Evolutionary conservation across 2,888 invertebrate genomes (phyloP), one percentile per base, ranked within the genome.

Genomic region (Pseudanteris insignis): DNA sequence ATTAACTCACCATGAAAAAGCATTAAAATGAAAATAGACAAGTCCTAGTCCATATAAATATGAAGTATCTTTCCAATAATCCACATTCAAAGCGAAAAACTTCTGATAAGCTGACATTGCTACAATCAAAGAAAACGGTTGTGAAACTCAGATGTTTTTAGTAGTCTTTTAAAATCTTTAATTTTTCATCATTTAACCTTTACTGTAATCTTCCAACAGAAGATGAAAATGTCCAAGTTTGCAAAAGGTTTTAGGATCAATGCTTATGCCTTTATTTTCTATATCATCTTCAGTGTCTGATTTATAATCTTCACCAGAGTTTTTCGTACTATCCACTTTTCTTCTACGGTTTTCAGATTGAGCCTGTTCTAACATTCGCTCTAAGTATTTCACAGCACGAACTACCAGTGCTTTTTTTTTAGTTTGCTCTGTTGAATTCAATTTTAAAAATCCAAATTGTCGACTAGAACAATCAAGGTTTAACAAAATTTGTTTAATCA

Each of bases 21-120:
- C 91, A 78, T 95, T 94, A 83, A 90, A 98, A 81, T 98, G 96
- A 79, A 95, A 96, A 81, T 98, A 98, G 61, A 95, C 94, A 32
- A 98, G 84, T 1, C 96, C 98, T 33, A 97, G 84, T 13, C 98
- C 98, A 81, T 96, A 99, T 18, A 97, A 85, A 78, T 96, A 96
- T 8, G 90, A 84, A 1, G 93, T 88, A 81, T 97, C 92, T 80
- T 90, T 90, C 92, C 94, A 95, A 73, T 91, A 89, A 65, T 90
- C 90, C 5, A 85, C 85, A 73, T 90, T 89, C 15, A 91, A 81
- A 24, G 88, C 87, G 75, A 88, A 90, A 81, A 91, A 95, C 79
- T 93, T 94, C 82, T 98, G 96, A 83, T 98, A 99, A 1, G 98
- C 96, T 11, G 97, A 97, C 83, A 97, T 86, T 2, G 98, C 97